These are phyloP conservation scores for Platycheirus albimanus DNA, from an alignment of 2,888 invertebrate species.

Conservation along the genomic window DNA sequence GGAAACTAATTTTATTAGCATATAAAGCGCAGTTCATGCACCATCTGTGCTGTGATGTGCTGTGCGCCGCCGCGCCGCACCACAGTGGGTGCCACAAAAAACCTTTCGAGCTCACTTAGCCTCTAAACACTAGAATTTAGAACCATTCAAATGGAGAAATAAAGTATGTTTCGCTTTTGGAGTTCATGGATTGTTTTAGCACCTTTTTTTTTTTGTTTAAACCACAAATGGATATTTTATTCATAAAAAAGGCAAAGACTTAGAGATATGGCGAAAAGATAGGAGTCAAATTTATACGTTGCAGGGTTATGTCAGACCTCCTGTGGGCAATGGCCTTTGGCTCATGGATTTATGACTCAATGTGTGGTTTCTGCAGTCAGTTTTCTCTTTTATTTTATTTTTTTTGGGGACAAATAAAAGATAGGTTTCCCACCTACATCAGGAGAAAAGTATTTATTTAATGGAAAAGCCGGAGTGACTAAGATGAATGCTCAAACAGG, in stretches of 20 bases:
- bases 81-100: slow-evolving; percentile 36
- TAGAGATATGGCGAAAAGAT: slow-evolving; percentile 46
- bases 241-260: background rate
- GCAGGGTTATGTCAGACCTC: slow-evolving; percentile 39
- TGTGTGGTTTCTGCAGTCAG: slow-evolving; percentile 23
- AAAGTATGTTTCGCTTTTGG: slow-evolving; percentile 39
- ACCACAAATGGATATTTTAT: slow-evolving; percentile 40
- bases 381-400: background rate
- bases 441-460: no score
- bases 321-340: slow-evolving; percentile 37
- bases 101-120: slow-evolving; percentile 66
- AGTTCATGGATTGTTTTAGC: slow-evolving; percentile 42
- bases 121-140: slow-evolving; percentile 42
- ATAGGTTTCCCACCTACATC: no score
- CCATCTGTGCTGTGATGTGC: slow-evolving; percentile 6
- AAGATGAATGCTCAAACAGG: no score
- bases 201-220: slow-evolving; percentile 40
- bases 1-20: slow-evolving; percentile 71
- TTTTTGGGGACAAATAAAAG: background rate
- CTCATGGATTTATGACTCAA: slow-evolving; percentile 45
- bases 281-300: slow-evolving; percentile 24
- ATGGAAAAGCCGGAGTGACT: no score
- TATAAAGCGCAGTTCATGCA: slow-evolving; percentile 60
- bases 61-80: background rate
- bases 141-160: slow-evolving; percentile 55